phyloP scores from a whole-genome alignment of 2,113 vertebrate species.

The Accipiter cooperii region DNA sequence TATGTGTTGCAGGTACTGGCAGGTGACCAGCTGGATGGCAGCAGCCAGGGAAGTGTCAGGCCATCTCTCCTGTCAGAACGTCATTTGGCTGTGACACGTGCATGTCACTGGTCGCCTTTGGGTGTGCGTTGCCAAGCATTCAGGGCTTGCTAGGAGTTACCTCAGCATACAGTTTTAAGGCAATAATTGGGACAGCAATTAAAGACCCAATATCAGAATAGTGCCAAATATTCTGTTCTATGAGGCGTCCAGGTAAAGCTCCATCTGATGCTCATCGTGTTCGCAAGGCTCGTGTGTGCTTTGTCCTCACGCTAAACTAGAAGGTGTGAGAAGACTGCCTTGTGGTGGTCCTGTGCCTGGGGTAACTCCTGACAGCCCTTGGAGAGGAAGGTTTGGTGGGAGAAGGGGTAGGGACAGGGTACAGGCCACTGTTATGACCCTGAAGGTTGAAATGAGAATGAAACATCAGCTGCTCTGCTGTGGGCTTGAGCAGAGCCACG shows the following conservation, averaged over 20 bases:
- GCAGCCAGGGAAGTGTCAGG: neutral
- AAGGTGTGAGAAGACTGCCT: neutral
- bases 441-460: neutral
- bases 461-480: neutral
- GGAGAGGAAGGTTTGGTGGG: neutral
- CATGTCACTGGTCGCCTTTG: neutral
- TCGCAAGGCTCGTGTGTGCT: neutral
- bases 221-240: neutral
- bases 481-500: neutral
- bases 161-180: neutral
- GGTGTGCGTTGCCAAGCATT: neutral
- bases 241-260: neutral
- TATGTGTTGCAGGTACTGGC: neutral
- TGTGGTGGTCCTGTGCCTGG: neutral
- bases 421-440: neutral
- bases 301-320: neutral
- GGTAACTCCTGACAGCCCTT: neutral
- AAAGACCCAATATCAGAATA: neutral
- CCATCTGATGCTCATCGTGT: accelerated
- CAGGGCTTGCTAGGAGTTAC: neutral
- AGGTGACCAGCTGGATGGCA: neutral
- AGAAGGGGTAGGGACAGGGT: neutral
- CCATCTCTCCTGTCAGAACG: neutral
- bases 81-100: neutral
- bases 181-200: neutral